Base-by-base conservation (phyloP, 2,113 vertebrate species). In the Orthonyx spaldingii region DNA sequence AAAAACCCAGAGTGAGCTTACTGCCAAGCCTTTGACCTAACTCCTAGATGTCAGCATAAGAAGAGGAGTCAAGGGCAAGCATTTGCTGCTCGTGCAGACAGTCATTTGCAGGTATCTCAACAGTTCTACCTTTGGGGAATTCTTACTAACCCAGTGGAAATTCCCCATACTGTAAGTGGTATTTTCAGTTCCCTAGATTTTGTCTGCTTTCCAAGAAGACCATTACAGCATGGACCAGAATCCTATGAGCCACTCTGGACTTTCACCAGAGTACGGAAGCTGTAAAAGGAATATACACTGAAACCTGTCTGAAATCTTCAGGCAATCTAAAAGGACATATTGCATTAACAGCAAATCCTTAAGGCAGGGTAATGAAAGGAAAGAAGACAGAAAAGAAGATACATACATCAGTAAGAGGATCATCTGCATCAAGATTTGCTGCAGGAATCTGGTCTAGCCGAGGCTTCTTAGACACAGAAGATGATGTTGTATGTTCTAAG, bases 361-460 rank as follows among this genome's bases (percentile, higher is more conserved):
- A 69, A 70, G 26, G 13, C 64, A 92, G 56, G 13, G 50, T 12
- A 85, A 88, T 7, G 8, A 57, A 76, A 92, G 11, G 21, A 50
- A 75, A 42, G 6, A 63, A 27, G 57, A 61, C 18, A 55, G 20
- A 65, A 60, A 50, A 39, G 14, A 35, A 71, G 46, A 83, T 76
- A 97, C 98, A n/a, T 97, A 99, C 99, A 80, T 99, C 99, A 76
- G 99, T 99, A 46, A 99, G 98, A 15, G 99, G 99, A 82, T 99
- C 99, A 30, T 99, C 99, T 15, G 99, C 99, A 95, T 99, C 99
- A 47, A 99, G 98, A 97, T 99, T 99, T 86, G 99, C 99, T 11
- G 99, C 99, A 84, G 99, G 99, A 95, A 99, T 99, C 97, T 99
- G 99, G 97, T 99, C 99, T 81, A 99, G 97, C 13, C 99, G 98